Base-by-base conservation (phyloP, 2,888 invertebrate genomes). In the Tenthredo mesomela region DNA sequence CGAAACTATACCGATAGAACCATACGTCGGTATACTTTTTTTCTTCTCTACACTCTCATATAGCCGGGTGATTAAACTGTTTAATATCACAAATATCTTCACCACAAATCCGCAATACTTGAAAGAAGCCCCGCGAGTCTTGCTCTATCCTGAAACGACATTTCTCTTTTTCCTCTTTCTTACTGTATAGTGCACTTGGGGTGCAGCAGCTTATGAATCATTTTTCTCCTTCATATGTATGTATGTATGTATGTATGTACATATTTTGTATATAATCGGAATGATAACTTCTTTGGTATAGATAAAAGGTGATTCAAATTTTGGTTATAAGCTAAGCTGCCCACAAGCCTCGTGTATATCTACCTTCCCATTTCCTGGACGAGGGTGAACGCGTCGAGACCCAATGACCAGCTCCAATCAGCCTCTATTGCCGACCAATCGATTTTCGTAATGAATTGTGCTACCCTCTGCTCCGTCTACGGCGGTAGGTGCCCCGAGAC, bases 371-470 rank as follows among this genome's bases (percentile, higher is more conserved):
- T 70, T 82, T 61, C 1, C 47, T n/a, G 4, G 54, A 82, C 67
- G 82, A 82, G 67, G 82, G 82, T 70, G 82, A 67, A 65, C 47
- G 82, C 82, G 65, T 40, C 43, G 86, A 86, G 78, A 83, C 85
- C 86, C 86, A 87, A 87, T 88, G 90, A 90, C 88, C 90, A 88
- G 86, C 88, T 89, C 89, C 91, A 92, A 92, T 92, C 91, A 90
- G 87, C 89, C 88, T 87, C 89, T 89, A 90, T 90, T 90, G 89
- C 89, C 87, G 86, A 84, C 88, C 89, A 89, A 92, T 91, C 90
- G 91, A 91, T 91, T 92, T 91, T 90, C 90, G 91, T 91, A 91
- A 91, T 91, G 91, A 91, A 91, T 91, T 91, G 91, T 91, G 91
- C 89, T 87, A 87, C 87, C 87, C 67, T 50, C 80, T 29, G 47